Evolutionary conservation across 2,113 vertebrate genomes (phyloP).

Genomic region (Eurypyga helias): DNA sequence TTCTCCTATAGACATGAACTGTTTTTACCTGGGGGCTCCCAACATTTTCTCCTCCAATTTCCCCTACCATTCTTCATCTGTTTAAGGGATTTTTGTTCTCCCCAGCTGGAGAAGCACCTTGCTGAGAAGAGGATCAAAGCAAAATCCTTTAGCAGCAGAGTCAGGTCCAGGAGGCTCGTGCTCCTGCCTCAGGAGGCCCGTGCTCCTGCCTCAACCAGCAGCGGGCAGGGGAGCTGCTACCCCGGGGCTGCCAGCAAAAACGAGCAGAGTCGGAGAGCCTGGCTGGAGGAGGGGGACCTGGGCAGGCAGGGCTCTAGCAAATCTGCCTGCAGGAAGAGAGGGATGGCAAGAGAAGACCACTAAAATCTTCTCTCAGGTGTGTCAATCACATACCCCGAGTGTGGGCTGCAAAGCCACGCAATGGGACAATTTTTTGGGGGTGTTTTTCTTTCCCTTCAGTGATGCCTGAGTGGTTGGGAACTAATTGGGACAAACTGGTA

Average conservation of each 20-base stretch:
- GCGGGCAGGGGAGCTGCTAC: background rate
- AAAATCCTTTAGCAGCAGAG: background rate
- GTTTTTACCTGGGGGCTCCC: background rate
- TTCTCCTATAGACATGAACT: background rate
- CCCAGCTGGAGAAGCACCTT: background rate
- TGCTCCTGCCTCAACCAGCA: background rate
- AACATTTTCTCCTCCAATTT: background rate
- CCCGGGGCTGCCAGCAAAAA: background rate
- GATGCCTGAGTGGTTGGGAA: background rate
- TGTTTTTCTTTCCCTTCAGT: background rate
- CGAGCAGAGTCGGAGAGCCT: background rate
- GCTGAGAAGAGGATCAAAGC: background rate
- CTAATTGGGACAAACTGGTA: background rate
- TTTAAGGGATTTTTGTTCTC: background rate
- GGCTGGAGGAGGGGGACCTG: background rate
- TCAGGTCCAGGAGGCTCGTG: background rate
- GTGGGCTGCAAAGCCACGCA: background rate
- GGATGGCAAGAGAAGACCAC: background rate
- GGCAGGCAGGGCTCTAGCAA: background rate
- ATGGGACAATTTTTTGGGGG: background rate
- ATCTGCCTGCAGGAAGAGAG: background rate
- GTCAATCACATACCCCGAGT: accelerated
- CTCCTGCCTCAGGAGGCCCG: background rate
- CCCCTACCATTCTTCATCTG: background rate
- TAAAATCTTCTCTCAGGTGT: background rate